Conservation (phyloP, 2,113 vertebrate species). For the Xenopus borealis region DNA sequence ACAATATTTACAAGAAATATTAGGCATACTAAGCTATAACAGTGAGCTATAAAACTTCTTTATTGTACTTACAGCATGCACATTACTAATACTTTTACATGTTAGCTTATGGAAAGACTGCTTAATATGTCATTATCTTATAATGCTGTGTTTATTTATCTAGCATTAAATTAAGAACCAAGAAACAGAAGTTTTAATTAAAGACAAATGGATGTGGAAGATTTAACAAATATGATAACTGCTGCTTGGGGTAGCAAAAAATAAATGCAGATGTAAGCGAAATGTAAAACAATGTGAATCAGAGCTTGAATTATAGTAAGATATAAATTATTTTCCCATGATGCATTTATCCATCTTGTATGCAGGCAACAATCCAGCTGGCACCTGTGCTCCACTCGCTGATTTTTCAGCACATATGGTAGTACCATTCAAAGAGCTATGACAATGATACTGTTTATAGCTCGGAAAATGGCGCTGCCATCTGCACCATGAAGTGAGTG, state of each 20-base stretch:
- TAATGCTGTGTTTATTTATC: too few relatives aligned
- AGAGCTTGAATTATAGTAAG: not conserved
- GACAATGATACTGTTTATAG: slow-evolving; percentile 79
- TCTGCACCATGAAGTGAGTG: slow-evolving; percentile 65
- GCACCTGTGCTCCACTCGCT: slow-evolving; percentile 49
- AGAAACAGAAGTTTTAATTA: too few relatives aligned
- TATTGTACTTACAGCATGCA: too few relatives aligned
- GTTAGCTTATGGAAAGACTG: too few relatives aligned
- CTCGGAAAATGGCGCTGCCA: slow-evolving; percentile 90
- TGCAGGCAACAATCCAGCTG: slow-evolving; percentile 46
- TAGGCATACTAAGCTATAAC: too few relatives aligned
- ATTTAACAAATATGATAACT: not conserved
- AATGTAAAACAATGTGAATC: not conserved
- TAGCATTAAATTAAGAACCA: too few relatives aligned
- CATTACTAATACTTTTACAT: too few relatives aligned
- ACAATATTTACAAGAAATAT: too few relatives aligned
- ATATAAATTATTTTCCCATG: slow-evolving; percentile 36
- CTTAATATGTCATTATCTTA: too few relatives aligned
- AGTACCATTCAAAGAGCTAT: slow-evolving; percentile 97
- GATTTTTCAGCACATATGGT: slow-evolving; percentile 75
- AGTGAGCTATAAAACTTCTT: too few relatives aligned
- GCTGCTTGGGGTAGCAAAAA: not conserved
- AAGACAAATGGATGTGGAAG: too few relatives aligned
- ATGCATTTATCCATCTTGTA: slow-evolving; percentile 43
- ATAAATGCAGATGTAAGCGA: not conserved